A percentile compares a stretch with the other conserved stretches of the same genome.
Conservation (phyloP, 92 coral and sea anemone species). For the Chrysogorgia sp. region DNA sequence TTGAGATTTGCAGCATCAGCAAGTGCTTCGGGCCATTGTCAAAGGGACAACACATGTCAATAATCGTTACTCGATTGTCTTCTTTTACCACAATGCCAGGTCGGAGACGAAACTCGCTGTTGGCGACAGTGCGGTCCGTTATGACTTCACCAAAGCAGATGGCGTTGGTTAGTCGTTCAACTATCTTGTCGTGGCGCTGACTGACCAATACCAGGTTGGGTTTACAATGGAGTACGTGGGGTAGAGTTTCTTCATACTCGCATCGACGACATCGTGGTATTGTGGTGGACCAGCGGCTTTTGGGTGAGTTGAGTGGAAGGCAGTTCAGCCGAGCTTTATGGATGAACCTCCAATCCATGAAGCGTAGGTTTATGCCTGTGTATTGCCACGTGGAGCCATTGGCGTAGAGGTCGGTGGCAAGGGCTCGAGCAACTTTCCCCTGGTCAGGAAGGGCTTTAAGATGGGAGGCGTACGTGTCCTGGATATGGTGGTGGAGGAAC, state of each 20-base stretch:
- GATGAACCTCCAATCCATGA: neutral
- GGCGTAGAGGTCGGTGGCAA: neutral
- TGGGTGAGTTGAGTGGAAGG: neutral
- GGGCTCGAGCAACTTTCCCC: neutral
- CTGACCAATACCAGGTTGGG: neutral
- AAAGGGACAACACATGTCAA: slow-evolving; percentile 7
- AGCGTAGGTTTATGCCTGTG: neutral
- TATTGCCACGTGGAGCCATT: neutral
- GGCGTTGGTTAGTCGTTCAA: neutral
- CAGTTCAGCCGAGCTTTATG: neutral
- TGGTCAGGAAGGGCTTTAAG: neutral
- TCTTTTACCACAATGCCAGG: slow-evolving; percentile 1
- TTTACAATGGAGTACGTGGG: neutral
- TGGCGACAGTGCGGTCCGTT: neutral
- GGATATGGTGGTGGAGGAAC: neutral
- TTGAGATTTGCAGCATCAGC: neutral
- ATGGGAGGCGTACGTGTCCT: neutral
- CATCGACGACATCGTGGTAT: neutral
- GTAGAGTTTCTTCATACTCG: neutral
- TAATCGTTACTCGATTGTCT: neutral
- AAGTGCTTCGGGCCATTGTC: slow-evolving; percentile 1
- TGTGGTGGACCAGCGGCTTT: neutral
- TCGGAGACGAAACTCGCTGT: neutral
- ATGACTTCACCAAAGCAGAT: neutral
- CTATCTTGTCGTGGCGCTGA: neutral